These are phyloP conservation scores for Saguinus midas DNA, from an alignment of 2,113 vertebrate species.

Conservation along the genomic window DNA sequence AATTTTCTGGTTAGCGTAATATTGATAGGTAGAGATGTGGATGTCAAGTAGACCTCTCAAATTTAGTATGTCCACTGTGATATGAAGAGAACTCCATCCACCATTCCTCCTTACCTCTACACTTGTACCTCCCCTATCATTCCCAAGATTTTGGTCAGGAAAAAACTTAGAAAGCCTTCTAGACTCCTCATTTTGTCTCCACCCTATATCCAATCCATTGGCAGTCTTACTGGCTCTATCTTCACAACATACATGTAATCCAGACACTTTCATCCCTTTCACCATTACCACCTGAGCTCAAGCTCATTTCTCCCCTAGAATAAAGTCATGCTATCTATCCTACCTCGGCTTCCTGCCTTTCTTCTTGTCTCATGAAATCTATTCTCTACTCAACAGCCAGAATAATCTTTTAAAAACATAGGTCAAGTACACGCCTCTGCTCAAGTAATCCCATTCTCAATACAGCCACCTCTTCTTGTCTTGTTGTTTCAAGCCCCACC, in stretches of 20 bases:
- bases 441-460: neutral
- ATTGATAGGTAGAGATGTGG: neutral
- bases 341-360: neutral
- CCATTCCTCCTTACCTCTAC: neutral
- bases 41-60: neutral
- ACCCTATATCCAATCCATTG: neutral
- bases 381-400: neutral
- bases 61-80: neutral
- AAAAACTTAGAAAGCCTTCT: neutral
- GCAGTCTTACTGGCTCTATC: neutral
- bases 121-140: neutral
- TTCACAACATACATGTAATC: neutral
- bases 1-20: neutral
- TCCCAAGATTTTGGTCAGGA: neutral
- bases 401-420: neutral
- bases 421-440: neutral
- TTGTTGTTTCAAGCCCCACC: neutral
- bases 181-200: neutral
- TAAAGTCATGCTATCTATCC: neutral
- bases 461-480: neutral
- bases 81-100: neutral
- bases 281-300: no score
- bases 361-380: neutral
- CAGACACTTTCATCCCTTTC: neutral
- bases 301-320: neutral